phyloP scores from a whole-genome alignment of 1,140 invertebrate species.

The Drusus annulatus region DNA sequence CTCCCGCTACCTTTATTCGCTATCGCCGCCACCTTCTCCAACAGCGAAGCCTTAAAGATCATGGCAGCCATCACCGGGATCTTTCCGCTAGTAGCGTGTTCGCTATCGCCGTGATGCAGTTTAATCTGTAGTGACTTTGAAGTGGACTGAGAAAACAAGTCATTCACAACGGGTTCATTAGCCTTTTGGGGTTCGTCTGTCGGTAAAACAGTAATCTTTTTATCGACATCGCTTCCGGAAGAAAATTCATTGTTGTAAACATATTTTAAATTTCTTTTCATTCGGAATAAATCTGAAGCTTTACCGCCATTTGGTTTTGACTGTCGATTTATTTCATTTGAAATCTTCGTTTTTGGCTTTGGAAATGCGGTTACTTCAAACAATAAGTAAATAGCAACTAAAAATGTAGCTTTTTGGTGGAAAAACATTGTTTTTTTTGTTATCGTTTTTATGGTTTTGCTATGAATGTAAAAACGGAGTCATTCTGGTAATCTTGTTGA shows the following conservation, averaged over 20 bases:
- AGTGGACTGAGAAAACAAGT: too few relatives aligned
- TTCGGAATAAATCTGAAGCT: not conserved
- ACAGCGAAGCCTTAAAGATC: slow-evolving; percentile 10
- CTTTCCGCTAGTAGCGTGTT: not conserved
- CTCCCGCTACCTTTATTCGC: not conserved
- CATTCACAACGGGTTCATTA: not conserved
- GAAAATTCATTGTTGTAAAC: slow-evolving; percentile 22
- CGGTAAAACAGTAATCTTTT: not conserved
- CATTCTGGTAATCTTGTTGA: too few relatives aligned
- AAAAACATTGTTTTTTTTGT: not conserved
- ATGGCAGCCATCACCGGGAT: not conserved
- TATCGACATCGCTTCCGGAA: not conserved
- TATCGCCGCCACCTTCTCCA: not conserved
- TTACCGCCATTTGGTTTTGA: too few relatives aligned
- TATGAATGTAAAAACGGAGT: too few relatives aligned
- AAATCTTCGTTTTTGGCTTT: not conserved
- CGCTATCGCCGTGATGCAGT: too few relatives aligned
- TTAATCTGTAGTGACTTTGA: too few relatives aligned
- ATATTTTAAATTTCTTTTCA: slow-evolving; percentile 8
- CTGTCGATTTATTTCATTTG: not conserved
- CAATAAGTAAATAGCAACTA: not conserved
- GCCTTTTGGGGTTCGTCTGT: not conserved
- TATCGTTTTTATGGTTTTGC: too few relatives aligned
- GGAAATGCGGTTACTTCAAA: not conserved
- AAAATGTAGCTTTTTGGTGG: not conserved